Evolutionary conservation across 1,140 invertebrate genomes (phyloP), one percentile per base, ranked within the genome.

Genomic region (Brachionus paranguensis): DNA sequence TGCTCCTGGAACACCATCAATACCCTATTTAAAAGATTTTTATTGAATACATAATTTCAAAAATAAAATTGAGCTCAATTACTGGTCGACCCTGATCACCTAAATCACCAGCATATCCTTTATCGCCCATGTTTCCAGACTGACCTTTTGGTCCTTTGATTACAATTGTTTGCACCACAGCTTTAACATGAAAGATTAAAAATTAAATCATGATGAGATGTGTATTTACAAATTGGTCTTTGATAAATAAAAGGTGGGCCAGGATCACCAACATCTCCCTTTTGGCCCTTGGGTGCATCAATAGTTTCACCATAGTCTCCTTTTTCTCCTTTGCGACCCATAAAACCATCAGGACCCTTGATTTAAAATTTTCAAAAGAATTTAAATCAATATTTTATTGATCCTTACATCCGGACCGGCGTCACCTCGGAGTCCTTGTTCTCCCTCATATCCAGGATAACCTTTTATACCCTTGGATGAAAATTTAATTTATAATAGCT

Each of bases 251-350:
- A 60, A 37, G 20, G 20, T 14, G 41, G 72, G 17, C 78, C 78
- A 64, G 78, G 55, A 17, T 79, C 78, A 64, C 78, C 78, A 33
- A 17, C 29, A 60, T 64, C 55, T 20, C 78, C 78, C 60, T 64
- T 79, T 37, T 33, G 17, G 8, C 78, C 81, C 50, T 70, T 84
- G 33, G n/a, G 45, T 12, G 60, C 81, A 37, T 47, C 17, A 20
- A 24, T 60, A 3, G 53, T 53, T 33, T 68, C 60, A 20, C 81
- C 81, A 70, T 84, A 65, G 65, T 84, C 81, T 11, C 81, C 81
- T 55, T 72, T 84, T 50, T 68, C 81, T 33, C 81, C 81, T 70
- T 20, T 41, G 17, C 8, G 64, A 37, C 81, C 81, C 7, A 24
- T 43, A n/a, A 29, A 5, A 53, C 81, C 81, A 55, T 45, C 64